phyloP scores from a whole-genome alignment of 2,888 invertebrate genomes.

The Eurytoma adleriae region DNA sequence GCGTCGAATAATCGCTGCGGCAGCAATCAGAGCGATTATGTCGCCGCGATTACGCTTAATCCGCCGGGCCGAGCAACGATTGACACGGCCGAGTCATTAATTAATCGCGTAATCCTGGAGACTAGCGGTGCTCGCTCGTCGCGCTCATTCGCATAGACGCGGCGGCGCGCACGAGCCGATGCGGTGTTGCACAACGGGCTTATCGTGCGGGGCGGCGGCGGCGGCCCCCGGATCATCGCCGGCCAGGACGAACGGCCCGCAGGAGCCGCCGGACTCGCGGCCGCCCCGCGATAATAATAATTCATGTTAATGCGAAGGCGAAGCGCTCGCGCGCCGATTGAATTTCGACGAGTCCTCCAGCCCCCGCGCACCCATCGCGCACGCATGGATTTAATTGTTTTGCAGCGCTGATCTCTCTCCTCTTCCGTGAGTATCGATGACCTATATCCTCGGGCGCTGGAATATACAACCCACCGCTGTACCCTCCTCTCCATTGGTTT shows the following conservation, averaged over 20 bases:
- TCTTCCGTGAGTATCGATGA: not conserved
- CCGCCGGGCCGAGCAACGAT: slow-evolving; percentile 63
- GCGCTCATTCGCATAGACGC: slow-evolving; percentile 32
- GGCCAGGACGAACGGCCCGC: no score
- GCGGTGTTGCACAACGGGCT: slow-evolving; percentile 36
- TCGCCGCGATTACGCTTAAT: slow-evolving; percentile 68
- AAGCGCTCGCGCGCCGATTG: slow-evolving; percentile 14
- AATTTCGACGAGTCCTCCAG: slow-evolving; percentile 30
- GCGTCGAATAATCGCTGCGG: slow-evolving; percentile 66
- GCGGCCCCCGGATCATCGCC: not conserved
- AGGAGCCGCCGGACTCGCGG: not conserved
- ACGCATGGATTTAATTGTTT: slow-evolving; percentile 34
- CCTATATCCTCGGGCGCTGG: not conserved
- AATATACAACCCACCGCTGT: not conserved
- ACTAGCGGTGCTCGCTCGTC: slow-evolving; percentile 40
- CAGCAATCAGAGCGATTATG: slow-evolving; percentile 69
- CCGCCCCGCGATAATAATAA: slow-evolving; percentile 41
- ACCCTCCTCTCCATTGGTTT: not conserved
- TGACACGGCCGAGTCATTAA: slow-evolving; percentile 69
- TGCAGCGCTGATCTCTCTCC: not conserved
- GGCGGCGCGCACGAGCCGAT: not conserved
- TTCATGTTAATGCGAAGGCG: slow-evolving; percentile 39
- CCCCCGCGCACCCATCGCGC: no score
- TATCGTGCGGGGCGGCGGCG: slow-evolving; percentile 30
- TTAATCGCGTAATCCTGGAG: slow-evolving; percentile 68